Evolutionary conservation across 1,140 invertebrate species (phyloP), one percentile per base, ranked within the genome.

Genomic region (Oppia nitens): DNA sequence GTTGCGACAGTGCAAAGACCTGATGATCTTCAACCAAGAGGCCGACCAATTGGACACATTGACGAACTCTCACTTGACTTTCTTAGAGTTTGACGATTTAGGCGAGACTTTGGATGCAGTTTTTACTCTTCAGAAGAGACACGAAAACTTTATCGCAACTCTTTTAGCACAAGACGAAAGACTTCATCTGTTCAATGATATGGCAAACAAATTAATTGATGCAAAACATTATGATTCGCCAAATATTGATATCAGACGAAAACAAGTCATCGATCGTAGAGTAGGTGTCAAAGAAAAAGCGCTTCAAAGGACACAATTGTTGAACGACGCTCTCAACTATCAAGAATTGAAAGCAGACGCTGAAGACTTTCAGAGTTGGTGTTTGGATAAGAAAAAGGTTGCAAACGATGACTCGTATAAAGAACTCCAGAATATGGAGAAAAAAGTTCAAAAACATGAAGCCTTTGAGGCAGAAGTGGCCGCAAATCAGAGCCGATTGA

Each of bases 11-110:
- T 84, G 85, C 62, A 74, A 89, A 20, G 85, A 93, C 65, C 73
- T 94, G 53, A 71, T 74, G 45, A 59, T 85, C 60, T 95, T 97
- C 72, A 95, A 93, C 70, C 80, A 87, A 55, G 94, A 98, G 73
- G 93, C 92, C 0, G 92, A 98, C 72, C 87, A 94, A 68, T 92
- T 98, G 60, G 93, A 98, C 73, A 89, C 92, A 0, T 84, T 87
- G 3, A 93, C 87, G 40, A 87, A 87, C 54, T 86, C 87, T 45
- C 92, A 98, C 69, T 84, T 93, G 69, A 84, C 88, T 0, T 95
- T 92, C 72, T 74, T 98, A 12, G 90, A 95, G 63, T 88, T 85
- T 72, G 80, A 79, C 11, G 82, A 92, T 65, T 76, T 90, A 47
- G 92, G 91, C 40, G 80, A 84, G 63, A 90, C 89, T 0, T 75